phyloP scores from a whole-genome alignment of 1,140 invertebrate genomes.

The Drosophila kohkoa region DNA sequence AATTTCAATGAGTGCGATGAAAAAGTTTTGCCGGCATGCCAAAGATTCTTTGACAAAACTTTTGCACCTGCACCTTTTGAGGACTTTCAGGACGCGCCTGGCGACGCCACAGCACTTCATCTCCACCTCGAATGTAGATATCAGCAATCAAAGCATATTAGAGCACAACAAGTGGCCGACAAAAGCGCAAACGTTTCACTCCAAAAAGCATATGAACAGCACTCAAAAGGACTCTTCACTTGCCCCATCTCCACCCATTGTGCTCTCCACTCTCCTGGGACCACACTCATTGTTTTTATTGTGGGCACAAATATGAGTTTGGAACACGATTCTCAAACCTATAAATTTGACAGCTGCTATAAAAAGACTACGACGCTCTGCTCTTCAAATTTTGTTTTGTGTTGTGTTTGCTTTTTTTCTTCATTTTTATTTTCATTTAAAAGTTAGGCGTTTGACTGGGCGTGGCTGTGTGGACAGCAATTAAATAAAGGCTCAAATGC shows the following conservation, averaged over 20 bases:
- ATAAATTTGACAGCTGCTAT: conserved; percentile 43
- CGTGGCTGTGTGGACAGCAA: conserved; percentile 55
- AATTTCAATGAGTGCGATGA: conserved; percentile 38
- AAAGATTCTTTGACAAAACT: conserved; percentile 44
- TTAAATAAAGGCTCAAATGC: conserved; percentile 57
- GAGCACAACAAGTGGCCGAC: conserved; percentile 61
- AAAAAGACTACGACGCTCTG: conserved; percentile 14
- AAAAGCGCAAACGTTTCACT: conserved; percentile 40
- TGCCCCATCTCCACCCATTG: background rate
- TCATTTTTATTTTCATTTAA: background rate
- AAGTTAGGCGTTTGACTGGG: conserved; percentile 23
- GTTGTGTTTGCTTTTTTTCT: conserved; percentile 10
- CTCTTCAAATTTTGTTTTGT: conserved; percentile 8
- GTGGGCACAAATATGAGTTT: conserved; percentile 15
- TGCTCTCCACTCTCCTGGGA: conserved; percentile 3
- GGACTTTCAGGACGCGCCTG: background rate
- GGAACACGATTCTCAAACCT: conserved; percentile 2
- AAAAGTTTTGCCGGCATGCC: conserved; percentile 40
- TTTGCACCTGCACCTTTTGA: conserved; percentile 30
- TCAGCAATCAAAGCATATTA: conserved; percentile 46
- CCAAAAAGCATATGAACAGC: conserved; percentile 35
- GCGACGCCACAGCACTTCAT: background rate
- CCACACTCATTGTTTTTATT: conserved; percentile 21
- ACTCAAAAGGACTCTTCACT: conserved; percentile 30
- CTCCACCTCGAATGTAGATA: conserved; percentile 14